A percentile compares a stretch with the other conserved stretches of the same genome.
phyloP scores from a whole-genome alignment of 2,797 vertebrate species.

The Adelosebastes latens region DNA sequence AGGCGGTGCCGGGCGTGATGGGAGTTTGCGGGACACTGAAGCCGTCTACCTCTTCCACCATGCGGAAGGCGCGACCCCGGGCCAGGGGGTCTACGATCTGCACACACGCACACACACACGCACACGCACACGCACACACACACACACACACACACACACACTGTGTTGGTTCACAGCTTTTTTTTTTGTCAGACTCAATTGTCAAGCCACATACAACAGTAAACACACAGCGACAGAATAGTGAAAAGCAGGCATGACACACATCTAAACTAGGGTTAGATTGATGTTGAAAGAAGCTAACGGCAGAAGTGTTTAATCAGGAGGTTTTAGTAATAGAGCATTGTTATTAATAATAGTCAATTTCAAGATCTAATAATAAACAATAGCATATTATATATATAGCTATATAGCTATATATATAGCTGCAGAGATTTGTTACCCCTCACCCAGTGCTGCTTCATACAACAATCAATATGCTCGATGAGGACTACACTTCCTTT shows the following conservation, averaged over 20 bases:
- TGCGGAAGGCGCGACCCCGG: slow-evolving; percentile 93
- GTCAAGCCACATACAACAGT: background rate
- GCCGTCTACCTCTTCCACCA: slow-evolving; percentile 89
- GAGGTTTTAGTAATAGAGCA: background rate
- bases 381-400: no score
- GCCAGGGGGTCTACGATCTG: slow-evolving; percentile 97
- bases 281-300: background rate
- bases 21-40: slow-evolving; percentile 87
- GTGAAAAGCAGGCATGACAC: background rate
- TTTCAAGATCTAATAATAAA: background rate
- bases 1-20: slow-evolving; percentile 88
- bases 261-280: slow-evolving; percentile 22
- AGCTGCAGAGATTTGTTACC: background rate
- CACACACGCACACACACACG: slow-evolving; percentile 6
- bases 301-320: background rate
- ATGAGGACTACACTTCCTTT: background rate
- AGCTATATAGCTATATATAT: no score
- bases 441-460: background rate
- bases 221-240: background rate
- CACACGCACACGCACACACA: background rate
- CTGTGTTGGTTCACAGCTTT: background rate
- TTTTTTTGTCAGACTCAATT: background rate
- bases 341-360: background rate
- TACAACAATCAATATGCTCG: background rate
- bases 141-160: slow-evolving; percentile 23